A percentile compares a stretch with the other conserved stretches of the same genome.
Evolutionary conservation across 1,140 invertebrate species (phyloP).

Genomic region (Brachionus plicatilis): DNA sequence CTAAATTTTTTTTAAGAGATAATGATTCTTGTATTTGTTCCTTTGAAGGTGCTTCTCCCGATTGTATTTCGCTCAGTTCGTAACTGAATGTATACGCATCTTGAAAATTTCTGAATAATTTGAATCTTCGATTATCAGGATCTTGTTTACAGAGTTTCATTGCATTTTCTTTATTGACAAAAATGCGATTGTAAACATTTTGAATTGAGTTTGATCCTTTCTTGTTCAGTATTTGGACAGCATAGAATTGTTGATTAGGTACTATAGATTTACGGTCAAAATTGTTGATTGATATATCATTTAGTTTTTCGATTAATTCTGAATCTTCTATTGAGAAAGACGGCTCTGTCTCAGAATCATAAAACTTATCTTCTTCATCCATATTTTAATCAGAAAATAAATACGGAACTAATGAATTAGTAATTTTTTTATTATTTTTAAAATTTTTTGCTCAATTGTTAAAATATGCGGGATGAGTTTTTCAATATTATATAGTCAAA

Average conservation of each 20-base stretch:
- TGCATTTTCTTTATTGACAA: constrained; percentile 17
- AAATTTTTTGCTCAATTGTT: background rate
- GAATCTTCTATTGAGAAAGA: background rate
- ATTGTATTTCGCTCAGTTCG: constrained; percentile 6
- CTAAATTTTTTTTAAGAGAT: background rate
- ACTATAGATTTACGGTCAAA: background rate
- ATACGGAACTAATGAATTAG: background rate
- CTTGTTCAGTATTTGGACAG: constrained; percentile 9
- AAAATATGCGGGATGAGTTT: too few relatives aligned
- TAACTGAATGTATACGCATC: constrained; percentile 31
- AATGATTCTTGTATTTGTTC: background rate
- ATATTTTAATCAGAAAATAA: background rate
- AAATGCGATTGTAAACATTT: background rate
- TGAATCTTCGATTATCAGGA: constrained; percentile 36
- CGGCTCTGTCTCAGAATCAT: background rate
- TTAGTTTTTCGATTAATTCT: background rate
- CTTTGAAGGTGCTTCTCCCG: background rate
- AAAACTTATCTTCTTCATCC: background rate
- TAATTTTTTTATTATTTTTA: background rate
- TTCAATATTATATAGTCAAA: too few relatives aligned
- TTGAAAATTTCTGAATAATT: constrained; percentile 5
- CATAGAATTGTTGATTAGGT: constrained; percentile 14
- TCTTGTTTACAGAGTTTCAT: constrained; percentile 40
- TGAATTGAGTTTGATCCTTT: background rate
- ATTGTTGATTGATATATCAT: background rate